Evolutionary conservation across 2,797 vertebrate species (phyloP).

Genomic region (Ceyx erithaca): DNA sequence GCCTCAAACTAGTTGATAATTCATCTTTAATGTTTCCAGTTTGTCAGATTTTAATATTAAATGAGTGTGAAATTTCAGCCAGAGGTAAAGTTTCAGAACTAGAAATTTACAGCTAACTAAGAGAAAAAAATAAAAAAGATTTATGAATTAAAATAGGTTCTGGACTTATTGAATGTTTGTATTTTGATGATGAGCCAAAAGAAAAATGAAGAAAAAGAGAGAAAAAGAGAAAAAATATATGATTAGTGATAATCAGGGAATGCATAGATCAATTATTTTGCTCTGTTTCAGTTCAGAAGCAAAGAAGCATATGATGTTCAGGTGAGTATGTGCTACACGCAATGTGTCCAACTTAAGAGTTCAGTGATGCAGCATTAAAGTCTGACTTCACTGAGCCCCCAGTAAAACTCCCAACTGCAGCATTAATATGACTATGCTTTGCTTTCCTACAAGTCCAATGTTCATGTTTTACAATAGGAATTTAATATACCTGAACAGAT

Average conservation of each 20-base stretch:
- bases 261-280: neutral
- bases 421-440: neutral
- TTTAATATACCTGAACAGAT: neutral
- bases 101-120: neutral
- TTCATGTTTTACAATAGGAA: neutral
- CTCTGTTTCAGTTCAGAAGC: neutral
- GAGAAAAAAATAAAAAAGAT: neutral
- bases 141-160: neutral
- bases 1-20: constrained; percentile 30
- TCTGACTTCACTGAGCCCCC: neutral
- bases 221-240: neutral
- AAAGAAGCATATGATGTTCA: neutral
- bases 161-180: neutral
- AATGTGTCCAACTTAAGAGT: neutral
- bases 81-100: neutral
- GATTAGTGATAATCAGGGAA: neutral
- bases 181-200: neutral
- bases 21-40: neutral
- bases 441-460: neutral
- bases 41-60: constrained; percentile 41
- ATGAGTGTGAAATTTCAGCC: constrained; percentile 33
- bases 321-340: rapidly evolving
- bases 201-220: neutral
- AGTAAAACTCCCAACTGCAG: neutral
- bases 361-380: neutral